Evolutionary conservation across 2,888 invertebrate species (phyloP).

Genomic region (Zaprionus bogoriensis): DNA sequence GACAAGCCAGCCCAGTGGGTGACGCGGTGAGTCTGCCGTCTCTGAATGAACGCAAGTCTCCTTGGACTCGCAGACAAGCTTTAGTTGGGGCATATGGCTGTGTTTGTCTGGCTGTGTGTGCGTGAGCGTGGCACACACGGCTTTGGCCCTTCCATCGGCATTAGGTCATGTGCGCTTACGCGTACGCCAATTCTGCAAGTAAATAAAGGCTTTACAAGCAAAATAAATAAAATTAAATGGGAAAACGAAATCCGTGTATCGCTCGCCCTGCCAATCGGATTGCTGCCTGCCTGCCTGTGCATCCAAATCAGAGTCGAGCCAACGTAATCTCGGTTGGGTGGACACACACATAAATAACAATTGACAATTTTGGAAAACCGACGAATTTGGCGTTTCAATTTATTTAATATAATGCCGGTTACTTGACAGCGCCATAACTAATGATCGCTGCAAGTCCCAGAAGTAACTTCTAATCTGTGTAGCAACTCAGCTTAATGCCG

Average conservation of each 20-base stretch:
- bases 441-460: background rate
- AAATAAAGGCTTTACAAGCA: conserved; percentile 37
- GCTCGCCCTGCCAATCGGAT: conserved; percentile 13
- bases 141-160: conserved; percentile 20
- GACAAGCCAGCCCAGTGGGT: background rate
- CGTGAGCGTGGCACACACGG: background rate
- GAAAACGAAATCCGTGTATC: conserved; percentile 31
- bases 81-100: background rate
- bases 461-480: background rate
- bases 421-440: background rate
- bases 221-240: conserved; percentile 60
- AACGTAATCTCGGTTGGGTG: conserved; percentile 6
- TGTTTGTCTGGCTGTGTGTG: background rate
- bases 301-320: background rate
- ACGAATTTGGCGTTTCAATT: conserved; percentile 13
- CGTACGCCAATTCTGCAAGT: conserved; percentile 36
- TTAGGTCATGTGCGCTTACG: conserved; percentile 27
- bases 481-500: background rate
- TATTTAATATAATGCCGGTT: background rate
- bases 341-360: conserved; percentile 13
- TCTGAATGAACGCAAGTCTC: background rate
- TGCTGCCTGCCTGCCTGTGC: no score
- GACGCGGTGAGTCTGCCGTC: no score
- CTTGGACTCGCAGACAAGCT: background rate
- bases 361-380: conserved; percentile 7